phyloP scores from a whole-genome alignment of 2,797 vertebrate genomes.

The Coendou prehensilis region DNA sequence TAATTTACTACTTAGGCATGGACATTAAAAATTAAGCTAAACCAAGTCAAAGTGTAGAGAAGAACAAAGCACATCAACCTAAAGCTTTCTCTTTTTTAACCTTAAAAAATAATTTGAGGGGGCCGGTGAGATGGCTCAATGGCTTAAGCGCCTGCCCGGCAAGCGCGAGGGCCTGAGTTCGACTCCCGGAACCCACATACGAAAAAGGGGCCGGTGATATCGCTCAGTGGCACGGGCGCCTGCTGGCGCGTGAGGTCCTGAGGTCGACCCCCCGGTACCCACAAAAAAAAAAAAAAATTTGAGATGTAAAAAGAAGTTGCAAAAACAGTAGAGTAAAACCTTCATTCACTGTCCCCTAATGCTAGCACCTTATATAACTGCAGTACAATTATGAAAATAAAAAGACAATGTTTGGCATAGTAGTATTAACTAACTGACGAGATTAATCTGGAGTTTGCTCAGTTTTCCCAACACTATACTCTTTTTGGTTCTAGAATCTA shows the following conservation, averaged over 20 bases:
- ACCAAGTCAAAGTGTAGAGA: slow-evolving; percentile 41
- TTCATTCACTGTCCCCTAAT: background rate
- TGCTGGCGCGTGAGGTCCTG: too few species aligned
- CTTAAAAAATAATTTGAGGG: slow-evolving; percentile 31
- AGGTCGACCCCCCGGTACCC: too few species aligned
- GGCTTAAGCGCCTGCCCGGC: too few species aligned
- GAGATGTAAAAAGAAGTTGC: background rate
- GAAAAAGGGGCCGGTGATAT: too few species aligned
- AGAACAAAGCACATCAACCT: background rate
- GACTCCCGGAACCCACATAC: too few species aligned
- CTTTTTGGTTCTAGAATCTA: background rate
- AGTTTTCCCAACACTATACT: background rate
- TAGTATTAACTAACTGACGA: background rate
- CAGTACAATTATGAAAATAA: background rate
- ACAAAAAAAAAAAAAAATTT: slow-evolving; percentile 41
- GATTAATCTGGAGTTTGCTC: background rate
- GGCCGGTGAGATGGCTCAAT: too few species aligned
- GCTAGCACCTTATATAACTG: background rate
- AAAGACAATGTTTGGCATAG: background rate
- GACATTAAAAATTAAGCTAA: slow-evolving; percentile 19
- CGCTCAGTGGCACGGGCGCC: too few species aligned
- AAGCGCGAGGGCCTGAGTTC: too few species aligned
- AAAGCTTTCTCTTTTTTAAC: background rate
- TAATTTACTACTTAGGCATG: background rate
- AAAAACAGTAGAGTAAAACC: background rate